These are phyloP conservation scores for Clivina fossor DNA, from an alignment of 2,888 invertebrate genomes.

Conservation along the genomic window DNA sequence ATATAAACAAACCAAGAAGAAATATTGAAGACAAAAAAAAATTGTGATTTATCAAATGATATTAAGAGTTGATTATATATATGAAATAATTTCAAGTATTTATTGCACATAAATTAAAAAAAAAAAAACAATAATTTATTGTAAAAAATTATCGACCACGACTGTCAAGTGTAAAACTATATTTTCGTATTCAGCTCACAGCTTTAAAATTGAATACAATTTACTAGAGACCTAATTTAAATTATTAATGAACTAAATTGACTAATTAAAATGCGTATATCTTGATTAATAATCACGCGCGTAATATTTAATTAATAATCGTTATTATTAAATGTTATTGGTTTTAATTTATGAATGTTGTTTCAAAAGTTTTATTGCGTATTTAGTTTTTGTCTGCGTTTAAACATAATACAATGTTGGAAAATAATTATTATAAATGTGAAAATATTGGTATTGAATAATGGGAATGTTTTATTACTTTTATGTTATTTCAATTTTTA, in stretches of 20 bases:
- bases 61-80: too few relatives aligned
- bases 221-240: constrained; percentile 21
- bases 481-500: constrained; percentile 3
- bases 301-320: constrained; percentile 31
- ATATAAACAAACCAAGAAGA: too few relatives aligned
- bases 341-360: constrained; percentile 13
- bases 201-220: too few relatives aligned
- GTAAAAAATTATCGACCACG: too few relatives aligned
- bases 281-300: constrained; percentile 21
- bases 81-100: too few relatives aligned
- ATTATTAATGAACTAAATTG: constrained; percentile 20
- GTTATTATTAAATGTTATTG: constrained; percentile 20
- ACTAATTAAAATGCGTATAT: constrained; percentile 20
- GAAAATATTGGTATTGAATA: constrained; percentile 2
- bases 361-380: constrained; percentile 7
- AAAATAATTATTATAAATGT: constrained; percentile 8
- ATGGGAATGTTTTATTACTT: constrained; percentile 1
- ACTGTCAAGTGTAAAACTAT: too few relatives aligned
- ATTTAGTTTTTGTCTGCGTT: not conserved
- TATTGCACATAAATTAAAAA: too few relatives aligned
- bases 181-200: too few relatives aligned
- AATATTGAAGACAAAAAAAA: too few relatives aligned
- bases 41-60: too few relatives aligned
- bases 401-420: constrained; percentile 21
- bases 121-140: too few relatives aligned